Evolutionary conservation across 2,888 invertebrate genomes (phyloP), one percentile per base, ranked within the genome.

Genomic region (Candidula unifasciata): DNA sequence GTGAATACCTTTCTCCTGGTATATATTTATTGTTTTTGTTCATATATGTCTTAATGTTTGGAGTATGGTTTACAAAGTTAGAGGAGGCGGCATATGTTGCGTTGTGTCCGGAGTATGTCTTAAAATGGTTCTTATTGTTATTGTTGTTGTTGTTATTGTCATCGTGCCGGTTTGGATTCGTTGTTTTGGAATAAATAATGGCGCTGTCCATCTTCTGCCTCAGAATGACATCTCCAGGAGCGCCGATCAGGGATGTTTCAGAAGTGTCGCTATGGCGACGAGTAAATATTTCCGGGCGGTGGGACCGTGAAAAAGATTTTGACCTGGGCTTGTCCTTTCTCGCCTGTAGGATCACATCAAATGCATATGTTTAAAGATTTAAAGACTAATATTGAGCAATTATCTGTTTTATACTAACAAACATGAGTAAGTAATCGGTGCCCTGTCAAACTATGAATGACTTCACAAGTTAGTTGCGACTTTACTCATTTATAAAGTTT

Each of bases 61-160:
- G 18, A 24, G n/a, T 3, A 5, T 35, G 27, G 74, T 37, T 74
- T 8, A 54, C n/a, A 54, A 69, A 69, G 54, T 80, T 44, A 44
- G 44, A 6, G 6, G 2, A 13, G 13, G 16, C n/a, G 6, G 13
- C 16, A 8, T 27, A 27, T 54, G 10, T 13, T 60, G 60, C 60
- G 5, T 60, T 60, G 60, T 60, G 10, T 0, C 0, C 18, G n/a
- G n/a, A 60, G 21, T 60, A 60, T 16, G 1, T n/a, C 21, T 21
- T 0, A 60, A 60, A 16, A 5, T 30, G 54, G 2, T 44, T 44
- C 44, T 44, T 44, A 44, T 44, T 44, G n/a, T n/a, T n/a, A n/a
- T n/a, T n/a, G n/a, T n/a, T n/a, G n/a, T n/a, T n/a, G 71, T 80
- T 80, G 60, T 81, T 81, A 37, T 81, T 81, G 57, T 73, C 54